Evolutionary conservation across 2,888 invertebrate species (phyloP).

Genomic region (Polydrusus tereticollis): DNA sequence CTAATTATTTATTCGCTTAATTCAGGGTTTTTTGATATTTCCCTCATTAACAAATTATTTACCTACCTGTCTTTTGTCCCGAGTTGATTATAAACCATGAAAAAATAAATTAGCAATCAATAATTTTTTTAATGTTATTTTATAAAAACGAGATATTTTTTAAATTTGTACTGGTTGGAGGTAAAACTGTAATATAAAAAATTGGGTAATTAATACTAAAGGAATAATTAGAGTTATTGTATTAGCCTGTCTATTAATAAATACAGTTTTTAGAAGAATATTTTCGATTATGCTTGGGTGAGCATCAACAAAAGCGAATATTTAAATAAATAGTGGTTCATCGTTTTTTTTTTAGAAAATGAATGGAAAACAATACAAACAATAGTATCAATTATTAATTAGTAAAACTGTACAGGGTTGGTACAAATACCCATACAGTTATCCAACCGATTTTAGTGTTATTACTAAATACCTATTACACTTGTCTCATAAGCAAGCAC

Average conservation of each 20-base stretch:
- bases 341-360: neutral
- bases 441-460: too few species aligned
- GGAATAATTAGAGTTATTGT: conserved; percentile 9
- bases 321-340: neutral
- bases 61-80: neutral
- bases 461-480: too few species aligned
- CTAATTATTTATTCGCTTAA: neutral
- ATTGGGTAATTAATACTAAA: neutral
- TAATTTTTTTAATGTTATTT: neutral
- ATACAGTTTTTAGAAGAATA: neutral
- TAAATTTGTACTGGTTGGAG: neutral
- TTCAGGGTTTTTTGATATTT: conserved; percentile 3
- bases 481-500: too few species aligned
- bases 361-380: neutral
- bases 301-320: conserved; percentile 6
- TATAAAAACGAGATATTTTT: neutral
- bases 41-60: neutral
- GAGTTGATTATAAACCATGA: neutral
- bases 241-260: neutral
- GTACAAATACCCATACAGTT: too few species aligned
- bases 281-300: conserved; percentile 1
- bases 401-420: too few species aligned
- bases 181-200: conserved; percentile 4
- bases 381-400: too few species aligned
- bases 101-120: conserved; percentile 4